Conservation (phyloP, 1,140 invertebrate species). For the Globodera ellingtonae region DNA sequence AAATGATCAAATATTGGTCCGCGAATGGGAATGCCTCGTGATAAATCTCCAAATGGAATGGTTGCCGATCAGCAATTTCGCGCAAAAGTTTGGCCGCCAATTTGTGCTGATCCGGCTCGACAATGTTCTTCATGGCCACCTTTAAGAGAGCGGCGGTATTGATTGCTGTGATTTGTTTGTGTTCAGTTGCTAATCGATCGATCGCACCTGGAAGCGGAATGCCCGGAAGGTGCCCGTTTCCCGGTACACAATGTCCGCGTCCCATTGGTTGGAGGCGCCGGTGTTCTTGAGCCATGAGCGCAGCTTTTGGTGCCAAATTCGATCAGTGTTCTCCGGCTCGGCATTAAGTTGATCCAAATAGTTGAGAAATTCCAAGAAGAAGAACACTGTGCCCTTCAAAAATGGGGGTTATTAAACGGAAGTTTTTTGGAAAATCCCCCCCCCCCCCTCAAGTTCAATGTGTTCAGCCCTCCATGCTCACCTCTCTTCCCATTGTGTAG, state of each 20-base stretch:
- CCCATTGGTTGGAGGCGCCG: conserved; percentile 60
- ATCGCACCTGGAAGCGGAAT: too few relatives aligned
- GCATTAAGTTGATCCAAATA: conserved; percentile 63
- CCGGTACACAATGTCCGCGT: conserved; percentile 54
- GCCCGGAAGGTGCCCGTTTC: conserved; percentile 59
- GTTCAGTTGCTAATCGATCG: too few relatives aligned
- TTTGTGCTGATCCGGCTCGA: conserved; percentile 65
- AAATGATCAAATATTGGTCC: conserved; percentile 65
- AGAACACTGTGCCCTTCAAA: conserved; percentile 61
- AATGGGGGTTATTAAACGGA: background rate
- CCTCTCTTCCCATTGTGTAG: conserved; percentile 60
- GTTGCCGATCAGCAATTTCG: conserved; percentile 60
- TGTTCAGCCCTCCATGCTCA: background rate
- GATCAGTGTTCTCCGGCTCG: conserved; percentile 62
- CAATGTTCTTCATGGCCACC: conserved; percentile 61
- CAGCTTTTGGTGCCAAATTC: conserved; percentile 60
- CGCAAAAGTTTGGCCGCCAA: conserved; percentile 58
- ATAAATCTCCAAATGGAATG: conserved; percentile 62
- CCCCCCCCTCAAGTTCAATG: background rate
- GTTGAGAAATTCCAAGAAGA: conserved; percentile 64
- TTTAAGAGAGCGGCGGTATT: too few relatives aligned
- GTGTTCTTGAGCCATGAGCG: conserved; percentile 64
- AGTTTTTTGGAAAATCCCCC: too few relatives aligned
- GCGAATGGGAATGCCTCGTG: conserved; percentile 64
- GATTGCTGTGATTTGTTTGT: too few relatives aligned